These are phyloP conservation scores for Rhinogobius similis DNA, from an alignment of 2,113 vertebrate genomes.

Conservation along the genomic window DNA sequence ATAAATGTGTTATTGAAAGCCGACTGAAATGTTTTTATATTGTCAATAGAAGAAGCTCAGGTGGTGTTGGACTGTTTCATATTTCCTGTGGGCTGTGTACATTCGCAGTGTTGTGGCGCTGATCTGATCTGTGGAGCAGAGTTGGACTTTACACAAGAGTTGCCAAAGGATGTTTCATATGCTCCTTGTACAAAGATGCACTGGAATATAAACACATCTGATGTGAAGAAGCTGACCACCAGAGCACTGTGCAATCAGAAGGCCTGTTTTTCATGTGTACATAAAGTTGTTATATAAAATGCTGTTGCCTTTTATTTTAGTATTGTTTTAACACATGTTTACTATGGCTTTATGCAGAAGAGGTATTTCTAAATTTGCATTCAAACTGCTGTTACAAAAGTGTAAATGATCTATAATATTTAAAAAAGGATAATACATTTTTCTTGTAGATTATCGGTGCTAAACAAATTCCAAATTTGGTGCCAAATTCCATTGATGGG, in stretches of 20 bases:
- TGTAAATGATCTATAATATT: no score
- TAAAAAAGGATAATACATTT: no score
- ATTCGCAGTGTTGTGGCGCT: background rate
- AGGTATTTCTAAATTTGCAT: no score
- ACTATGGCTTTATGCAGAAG: background rate
- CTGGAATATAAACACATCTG: constrained; percentile 36
- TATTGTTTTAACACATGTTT: background rate
- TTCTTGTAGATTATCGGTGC: no score
- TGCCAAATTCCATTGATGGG: no score
- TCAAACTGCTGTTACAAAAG: no score
- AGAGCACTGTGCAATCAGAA: constrained; percentile 54
- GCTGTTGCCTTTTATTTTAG: constrained; percentile 28
- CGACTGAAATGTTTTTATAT: constrained; percentile 67
- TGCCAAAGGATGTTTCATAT: background rate
- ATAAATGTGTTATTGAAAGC: constrained; percentile 31
- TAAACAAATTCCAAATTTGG: no score
- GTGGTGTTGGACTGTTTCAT: no score
- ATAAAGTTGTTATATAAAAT: constrained; percentile 81
- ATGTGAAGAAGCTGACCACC: constrained; percentile 61
- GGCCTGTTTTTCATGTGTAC: constrained; percentile 80
- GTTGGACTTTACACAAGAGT: background rate
- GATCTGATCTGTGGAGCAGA: no score
- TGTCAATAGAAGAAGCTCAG: constrained; percentile 34
- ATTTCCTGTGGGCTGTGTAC: background rate
- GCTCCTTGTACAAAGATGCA: constrained; percentile 50